Base-by-base conservation (phyloP, 2,113 vertebrate genomes). In the Scolopax mira region DNA sequence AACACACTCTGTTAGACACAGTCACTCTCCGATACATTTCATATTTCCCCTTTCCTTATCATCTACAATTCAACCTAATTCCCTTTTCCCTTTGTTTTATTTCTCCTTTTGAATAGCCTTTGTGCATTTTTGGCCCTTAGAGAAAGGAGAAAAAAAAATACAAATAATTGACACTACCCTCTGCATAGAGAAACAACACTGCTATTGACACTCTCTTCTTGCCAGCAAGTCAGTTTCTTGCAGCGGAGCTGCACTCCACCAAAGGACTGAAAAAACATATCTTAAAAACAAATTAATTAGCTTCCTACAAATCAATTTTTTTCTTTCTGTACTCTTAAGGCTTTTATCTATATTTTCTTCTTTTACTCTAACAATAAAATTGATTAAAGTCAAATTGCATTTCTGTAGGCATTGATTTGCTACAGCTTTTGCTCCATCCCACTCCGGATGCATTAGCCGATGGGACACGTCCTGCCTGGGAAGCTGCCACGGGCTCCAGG, bases 351-450 rank as follows among this genome's bases (percentile, higher is more conserved):
- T 0, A 0, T 49, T 93, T 79, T 90, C 42, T 37, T 84, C 75
- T 89, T 89, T 60, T 37, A 41, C 58, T 77, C 54, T 61, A 83
- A 82, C 41, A 96, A 74, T 92, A 60, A 71, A 91, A 82, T 65
- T 84, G 66, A 84, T 93, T 93, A 67, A 87, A 90, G 73, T 58
- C 70, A 83, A 93, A 71, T 89, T 55, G 42, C 81, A 58, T 82
- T 80, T 94, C 70, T 77, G 49, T 44, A 66, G 93, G 52, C 93
- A 96, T 51, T 85, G 88, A 96, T 93, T 83, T 70, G 41, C 75
- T 62, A 49, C 77, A 79, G 70, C 82, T 82, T 94, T 96, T 83
- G 93, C 55, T 27, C 69, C 41, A 87, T 66, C 48, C 49, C 79
- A 39, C 42, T 94, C 57, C 3, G 2, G 85, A 86, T 23, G 85